Percentiles rank a stretch among this genome's conserved stretches.
Evolutionary conservation across 2,113 vertebrate species (phyloP).

Genomic region (Cyprinodon brontotheroides): DNA sequence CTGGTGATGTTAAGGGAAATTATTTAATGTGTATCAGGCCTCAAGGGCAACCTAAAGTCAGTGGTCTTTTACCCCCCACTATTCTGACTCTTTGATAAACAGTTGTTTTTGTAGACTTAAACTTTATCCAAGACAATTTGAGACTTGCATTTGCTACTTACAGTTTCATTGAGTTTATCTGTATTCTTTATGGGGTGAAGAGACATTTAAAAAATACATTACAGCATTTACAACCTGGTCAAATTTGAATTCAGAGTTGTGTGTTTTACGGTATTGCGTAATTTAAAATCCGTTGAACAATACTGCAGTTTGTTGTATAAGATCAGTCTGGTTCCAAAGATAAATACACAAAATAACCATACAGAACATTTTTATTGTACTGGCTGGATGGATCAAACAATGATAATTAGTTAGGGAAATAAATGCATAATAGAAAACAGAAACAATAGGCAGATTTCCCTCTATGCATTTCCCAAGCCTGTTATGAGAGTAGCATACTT

Average conservation of each 20-base stretch:
- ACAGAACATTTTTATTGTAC: neutral
- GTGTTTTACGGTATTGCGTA: neutral
- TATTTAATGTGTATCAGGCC: conserved; percentile 81
- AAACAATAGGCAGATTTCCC: neutral
- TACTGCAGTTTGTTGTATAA: neutral
- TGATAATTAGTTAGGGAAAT: neutral
- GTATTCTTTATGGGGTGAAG: too few species aligned
- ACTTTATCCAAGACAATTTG: conserved; percentile 9
- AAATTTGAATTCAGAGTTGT: neutral
- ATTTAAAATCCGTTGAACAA: neutral
- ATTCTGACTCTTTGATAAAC: conserved; percentile 28
- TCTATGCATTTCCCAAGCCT: neutral
- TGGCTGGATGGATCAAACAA: neutral
- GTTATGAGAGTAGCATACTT: neutral
- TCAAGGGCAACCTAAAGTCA: conserved; percentile 98
- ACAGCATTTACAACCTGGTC: neutral
- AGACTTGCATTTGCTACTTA: neutral
- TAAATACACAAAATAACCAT: neutral
- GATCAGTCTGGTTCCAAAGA: neutral
- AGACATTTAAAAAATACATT: neutral
- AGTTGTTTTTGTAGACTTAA: conserved; percentile 7
- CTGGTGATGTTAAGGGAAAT: conserved; percentile 88
- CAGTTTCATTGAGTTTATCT: neutral
- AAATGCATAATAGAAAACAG: neutral
- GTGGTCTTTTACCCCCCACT: conserved; percentile 55